Percentiles rank a stretch among this genome's conserved stretches.
phyloP scores from a whole-genome alignment of 2,888 invertebrate genomes.

The Fragum fragum region DNA sequence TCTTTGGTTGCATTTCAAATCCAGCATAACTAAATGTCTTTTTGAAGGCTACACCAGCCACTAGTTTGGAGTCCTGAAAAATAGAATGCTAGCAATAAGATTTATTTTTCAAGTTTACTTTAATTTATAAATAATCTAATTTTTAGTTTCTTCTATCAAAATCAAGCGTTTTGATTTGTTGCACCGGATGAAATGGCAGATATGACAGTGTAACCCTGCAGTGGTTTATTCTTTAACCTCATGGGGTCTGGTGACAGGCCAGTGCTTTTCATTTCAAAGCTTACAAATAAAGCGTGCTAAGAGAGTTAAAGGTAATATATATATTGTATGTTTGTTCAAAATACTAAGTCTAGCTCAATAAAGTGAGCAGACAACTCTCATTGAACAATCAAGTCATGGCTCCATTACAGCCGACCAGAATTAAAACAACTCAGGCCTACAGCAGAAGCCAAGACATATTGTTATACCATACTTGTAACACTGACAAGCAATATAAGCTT shows the following conservation, averaged over 20 bases:
- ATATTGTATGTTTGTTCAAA: slow-evolving; percentile 46
- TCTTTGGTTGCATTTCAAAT: slow-evolving; percentile 99
- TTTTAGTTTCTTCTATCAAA: too few relatives aligned
- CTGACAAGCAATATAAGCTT: slow-evolving; percentile 34
- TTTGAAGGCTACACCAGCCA: slow-evolving; percentile 99
- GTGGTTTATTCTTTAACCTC: too few relatives aligned
- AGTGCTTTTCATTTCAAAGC: too few relatives aligned
- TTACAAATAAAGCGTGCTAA: too few relatives aligned
- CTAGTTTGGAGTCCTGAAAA: slow-evolving; percentile 93
- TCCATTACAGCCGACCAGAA: slow-evolving; percentile 21
- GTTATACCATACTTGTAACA: slow-evolving; percentile 73
- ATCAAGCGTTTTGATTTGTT: too few relatives aligned
- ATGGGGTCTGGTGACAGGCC: too few relatives aligned
- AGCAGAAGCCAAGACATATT: slow-evolving; percentile 44
- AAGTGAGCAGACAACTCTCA: slow-evolving; percentile 48
- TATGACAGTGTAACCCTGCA: too few relatives aligned
- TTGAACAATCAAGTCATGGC: slow-evolving; percentile 30
- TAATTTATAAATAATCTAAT: too few relatives aligned
- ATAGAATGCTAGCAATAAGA: background rate
- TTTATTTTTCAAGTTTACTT: too few relatives aligned
- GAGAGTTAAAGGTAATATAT: too few relatives aligned
- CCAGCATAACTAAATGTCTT: slow-evolving; percentile 99
- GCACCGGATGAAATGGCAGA: too few relatives aligned
- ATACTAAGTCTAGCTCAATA: slow-evolving; percentile 41
- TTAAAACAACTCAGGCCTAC: slow-evolving; percentile 40